Evolutionary conservation across 2,113 vertebrate genomes (phyloP).

Genomic region (Heterochromis multidens): DNA sequence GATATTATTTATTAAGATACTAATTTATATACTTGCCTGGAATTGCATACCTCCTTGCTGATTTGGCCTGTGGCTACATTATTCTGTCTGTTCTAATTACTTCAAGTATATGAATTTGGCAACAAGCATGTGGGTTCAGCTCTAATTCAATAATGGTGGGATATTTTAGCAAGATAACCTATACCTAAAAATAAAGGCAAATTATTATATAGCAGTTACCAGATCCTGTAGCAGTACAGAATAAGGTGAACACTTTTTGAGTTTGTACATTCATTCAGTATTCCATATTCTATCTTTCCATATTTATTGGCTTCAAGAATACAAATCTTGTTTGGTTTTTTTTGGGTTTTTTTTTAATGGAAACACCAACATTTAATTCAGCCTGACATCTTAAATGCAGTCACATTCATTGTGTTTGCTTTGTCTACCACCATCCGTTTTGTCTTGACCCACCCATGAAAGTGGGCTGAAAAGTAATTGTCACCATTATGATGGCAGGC

Average conservation of each 20-base stretch:
- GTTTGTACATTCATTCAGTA: background rate
- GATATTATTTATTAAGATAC: slow-evolving; percentile 3
- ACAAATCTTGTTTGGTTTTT: no score
- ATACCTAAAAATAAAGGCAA: background rate
- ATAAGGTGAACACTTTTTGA: background rate
- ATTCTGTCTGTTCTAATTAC: slow-evolving; percentile 15
- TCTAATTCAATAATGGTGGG: background rate
- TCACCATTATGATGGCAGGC: background rate
- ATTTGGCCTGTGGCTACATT: slow-evolving; percentile 19
- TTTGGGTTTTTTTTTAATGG: no score
- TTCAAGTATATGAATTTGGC: background rate
- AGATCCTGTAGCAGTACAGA: background rate
- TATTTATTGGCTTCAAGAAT: no score
- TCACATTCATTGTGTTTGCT: background rate
- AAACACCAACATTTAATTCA: background rate
- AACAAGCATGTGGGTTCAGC: slow-evolving; percentile 12
- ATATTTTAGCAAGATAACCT: background rate
- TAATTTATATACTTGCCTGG: background rate
- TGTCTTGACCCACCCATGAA: background rate
- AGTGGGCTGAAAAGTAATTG: background rate
- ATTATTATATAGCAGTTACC: background rate
- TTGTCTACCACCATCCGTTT: background rate
- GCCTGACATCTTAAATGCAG: background rate
- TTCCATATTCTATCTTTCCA: background rate
- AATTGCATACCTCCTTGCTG: background rate